A percentile compares a stretch with the other conserved stretches of the same genome.
Evolutionary conservation across 2,113 vertebrate species (phyloP).

Genomic region (Pygoscelis adeliae): DNA sequence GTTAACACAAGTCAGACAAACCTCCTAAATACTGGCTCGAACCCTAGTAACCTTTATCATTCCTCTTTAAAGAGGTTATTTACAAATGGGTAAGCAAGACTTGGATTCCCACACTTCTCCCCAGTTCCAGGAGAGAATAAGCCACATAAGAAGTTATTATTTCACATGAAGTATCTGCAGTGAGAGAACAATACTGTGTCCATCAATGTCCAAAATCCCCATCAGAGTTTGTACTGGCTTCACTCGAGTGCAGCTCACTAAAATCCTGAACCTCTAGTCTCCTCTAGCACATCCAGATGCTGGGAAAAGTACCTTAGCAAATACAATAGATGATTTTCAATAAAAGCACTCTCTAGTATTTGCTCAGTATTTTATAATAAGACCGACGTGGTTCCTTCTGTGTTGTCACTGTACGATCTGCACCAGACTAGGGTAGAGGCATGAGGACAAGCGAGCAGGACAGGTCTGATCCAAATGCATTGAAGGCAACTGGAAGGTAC

Average conservation of each 20-base stretch:
- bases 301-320: background rate
- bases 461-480: background rate
- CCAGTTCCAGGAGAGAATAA: background rate
- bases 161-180: background rate
- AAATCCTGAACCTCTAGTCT: background rate
- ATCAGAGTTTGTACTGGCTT: background rate
- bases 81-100: background rate
- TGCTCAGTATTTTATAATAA: background rate
- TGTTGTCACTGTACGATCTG: background rate
- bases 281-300: background rate
- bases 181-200: background rate
- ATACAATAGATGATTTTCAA: background rate
- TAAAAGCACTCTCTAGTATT: background rate
- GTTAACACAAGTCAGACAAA: background rate
- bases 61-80: background rate
- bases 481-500: background rate
- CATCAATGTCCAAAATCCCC: background rate
- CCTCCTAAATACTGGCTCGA: background rate
- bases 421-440: background rate
- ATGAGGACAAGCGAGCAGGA: background rate
- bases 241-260: background rate
- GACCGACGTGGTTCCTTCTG: fast-evolving
- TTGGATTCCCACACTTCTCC: background rate
- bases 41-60: background rate
- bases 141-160: fast-evolving